These are phyloP conservation scores for Hetaerina titia DNA, from an alignment of 2,888 invertebrate species.

Conservation along the genomic window DNA sequence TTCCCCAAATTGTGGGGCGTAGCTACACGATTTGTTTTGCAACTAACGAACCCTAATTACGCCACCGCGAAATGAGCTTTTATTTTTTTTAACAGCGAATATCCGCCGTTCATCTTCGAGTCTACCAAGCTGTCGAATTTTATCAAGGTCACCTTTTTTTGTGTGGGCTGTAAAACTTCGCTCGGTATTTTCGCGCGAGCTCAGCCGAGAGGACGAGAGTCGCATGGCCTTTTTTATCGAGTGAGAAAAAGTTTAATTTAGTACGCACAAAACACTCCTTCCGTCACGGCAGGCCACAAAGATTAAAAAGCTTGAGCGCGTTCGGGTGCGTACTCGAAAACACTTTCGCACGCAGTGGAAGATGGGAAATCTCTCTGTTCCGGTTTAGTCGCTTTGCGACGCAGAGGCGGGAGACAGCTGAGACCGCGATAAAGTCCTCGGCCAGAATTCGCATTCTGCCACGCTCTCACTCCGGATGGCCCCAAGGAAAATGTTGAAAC, in stretches of 20 bases:
- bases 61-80: too few species aligned
- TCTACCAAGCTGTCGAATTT: too few species aligned
- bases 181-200: background rate
- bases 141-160: background rate
- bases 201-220: background rate
- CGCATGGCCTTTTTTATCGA: background rate
- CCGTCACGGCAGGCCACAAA: constrained; percentile 10
- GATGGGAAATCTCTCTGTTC: background rate
- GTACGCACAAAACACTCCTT: background rate
- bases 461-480: too few species aligned
- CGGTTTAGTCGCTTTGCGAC: background rate
- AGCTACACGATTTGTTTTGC: too few species aligned
- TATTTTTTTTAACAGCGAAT: too few species aligned
- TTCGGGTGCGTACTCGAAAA: background rate
- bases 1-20: too few species aligned
- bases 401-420: constrained; percentile 5
- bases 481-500: too few species aligned
- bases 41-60: too few species aligned
- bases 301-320: background rate
- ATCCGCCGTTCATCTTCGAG: too few species aligned
- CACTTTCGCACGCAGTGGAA: constrained; percentile 20
- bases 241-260: background rate
- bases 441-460: background rate
- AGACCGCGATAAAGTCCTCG: background rate
- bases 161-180: background rate